Base-by-base conservation (phyloP, 2,888 invertebrate species). In the Zele albiditarsus region DNA sequence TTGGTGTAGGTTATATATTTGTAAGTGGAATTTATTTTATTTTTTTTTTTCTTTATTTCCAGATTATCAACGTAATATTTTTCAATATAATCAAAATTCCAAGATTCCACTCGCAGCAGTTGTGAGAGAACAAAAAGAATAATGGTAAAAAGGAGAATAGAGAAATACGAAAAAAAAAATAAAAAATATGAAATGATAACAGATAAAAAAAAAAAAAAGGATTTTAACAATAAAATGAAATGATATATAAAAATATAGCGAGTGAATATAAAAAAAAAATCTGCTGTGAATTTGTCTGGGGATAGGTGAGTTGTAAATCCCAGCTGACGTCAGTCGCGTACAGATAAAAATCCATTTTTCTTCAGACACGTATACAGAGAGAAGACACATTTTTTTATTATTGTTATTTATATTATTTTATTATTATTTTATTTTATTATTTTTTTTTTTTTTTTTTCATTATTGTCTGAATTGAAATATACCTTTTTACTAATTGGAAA, bases 291-390 rank as follows among this genome's bases (percentile, higher is more conserved):
- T 53, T 53, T 53, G 53, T 53, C 53, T 20, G 53, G 53, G 53
- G n/a, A n/a, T n/a, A 38, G 53, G 53, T 53, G 53, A 62, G 62
- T 62, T 28, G 62, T 62, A 62, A 31, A 62, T 8, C 31, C 62
- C 62, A 31, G 62, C 28, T 62, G 62, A 62, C 62, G 27, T 62
- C 62, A 62, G 62, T 31, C 27, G 28, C 20, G 53, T 20, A 20
- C 20, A 20, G 53, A 53, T 53, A 53, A 53, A 33, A 63, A 63
- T 63, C 33, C 63, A 63, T 63, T 33, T 63, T 63, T 63, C 31
- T 31, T 63, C n/a, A 33, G 33, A 62, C 31, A 33, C n/a, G 20
- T 60, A 20, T 60, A 14, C 60, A 60, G 6, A 60, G 14, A 58
- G 27, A 28, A 10, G n/a, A 27, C 25, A 25, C 4, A 58, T 58